Percentiles rank a stretch among this genome's conserved stretches.
Evolutionary conservation across 2,888 invertebrate genomes (phyloP).

Genomic region (Pherbina coryleti): DNA sequence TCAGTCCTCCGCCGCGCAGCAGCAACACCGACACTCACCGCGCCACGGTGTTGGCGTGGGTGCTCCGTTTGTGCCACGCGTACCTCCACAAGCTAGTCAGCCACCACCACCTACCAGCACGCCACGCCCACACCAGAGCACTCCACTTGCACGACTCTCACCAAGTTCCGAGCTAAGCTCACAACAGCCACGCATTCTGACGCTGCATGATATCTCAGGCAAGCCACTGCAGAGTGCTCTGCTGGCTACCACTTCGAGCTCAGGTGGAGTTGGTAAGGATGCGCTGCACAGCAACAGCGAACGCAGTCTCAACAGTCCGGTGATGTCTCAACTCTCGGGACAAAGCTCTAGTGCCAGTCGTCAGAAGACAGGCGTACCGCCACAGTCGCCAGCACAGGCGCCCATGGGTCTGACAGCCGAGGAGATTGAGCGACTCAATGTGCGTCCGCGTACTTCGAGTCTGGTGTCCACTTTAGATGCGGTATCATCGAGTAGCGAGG

Average conservation of each 20-base stretch:
- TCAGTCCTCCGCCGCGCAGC: conserved; percentile 76
- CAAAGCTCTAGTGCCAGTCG: conserved; percentile 86
- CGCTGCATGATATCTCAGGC: conserved; percentile 92
- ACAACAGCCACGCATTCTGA: conserved; percentile 92
- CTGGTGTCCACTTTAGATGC: conserved; percentile 93
- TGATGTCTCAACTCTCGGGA: conserved; percentile 91
- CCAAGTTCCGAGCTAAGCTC: conserved; percentile 93
- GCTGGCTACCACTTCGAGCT: conserved; percentile 89
- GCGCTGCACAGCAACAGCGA: conserved; percentile 93
- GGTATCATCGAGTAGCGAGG: conserved; percentile 91
- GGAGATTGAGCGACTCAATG: conserved; percentile 91
- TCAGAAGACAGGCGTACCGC: conserved; percentile 78
- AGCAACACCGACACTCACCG: conserved; percentile 84
- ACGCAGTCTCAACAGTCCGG: conserved; percentile 90
- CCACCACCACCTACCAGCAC: conserved; percentile 76
- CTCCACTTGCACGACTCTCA: conserved; percentile 89
- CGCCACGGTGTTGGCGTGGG: conserved; percentile 73
- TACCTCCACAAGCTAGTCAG: conserved; percentile 78
- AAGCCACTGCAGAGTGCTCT: conserved; percentile 91
- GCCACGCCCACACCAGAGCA: conserved; percentile 85
- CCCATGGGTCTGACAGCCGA: conserved; percentile 91
- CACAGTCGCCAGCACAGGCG: conserved; percentile 79
- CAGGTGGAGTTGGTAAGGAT: conserved; percentile 89
- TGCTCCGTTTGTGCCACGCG: conserved; percentile 80
- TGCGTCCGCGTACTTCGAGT: conserved; percentile 88